phyloP scores from a whole-genome alignment of 2,888 invertebrate genomes.

The Octonoba sinensis region DNA sequence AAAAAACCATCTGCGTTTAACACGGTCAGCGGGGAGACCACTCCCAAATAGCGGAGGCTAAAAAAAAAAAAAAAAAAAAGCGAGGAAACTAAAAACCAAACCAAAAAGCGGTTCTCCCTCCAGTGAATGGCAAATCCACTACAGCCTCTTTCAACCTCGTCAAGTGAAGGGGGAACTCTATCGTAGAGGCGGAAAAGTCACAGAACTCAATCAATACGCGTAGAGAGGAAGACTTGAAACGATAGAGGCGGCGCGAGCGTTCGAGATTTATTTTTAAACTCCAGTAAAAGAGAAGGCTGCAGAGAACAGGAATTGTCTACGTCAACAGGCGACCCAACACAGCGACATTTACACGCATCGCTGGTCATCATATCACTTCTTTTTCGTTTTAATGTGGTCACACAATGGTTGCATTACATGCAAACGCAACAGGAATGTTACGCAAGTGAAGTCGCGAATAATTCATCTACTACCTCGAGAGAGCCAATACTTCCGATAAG shows the following conservation, averaged over 20 bases:
- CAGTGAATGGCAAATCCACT: slow-evolving; percentile 44
- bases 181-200: slow-evolving; percentile 51
- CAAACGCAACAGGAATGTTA: no score
- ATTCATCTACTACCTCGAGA: no score
- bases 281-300: slow-evolving; percentile 8
- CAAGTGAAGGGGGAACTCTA: slow-evolving; percentile 14
- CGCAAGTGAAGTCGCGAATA: no score
- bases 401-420: no score
- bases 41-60: background rate
- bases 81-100: background rate
- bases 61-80: background rate
- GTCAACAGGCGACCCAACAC: slow-evolving; percentile 33
- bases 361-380: no score
- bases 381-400: no score
- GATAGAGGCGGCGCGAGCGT: slow-evolving; percentile 42
- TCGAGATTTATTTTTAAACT: slow-evolving; percentile 61
- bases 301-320: slow-evolving; percentile 18
- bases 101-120: slow-evolving; percentile 4
- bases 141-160: slow-evolving; percentile 15
- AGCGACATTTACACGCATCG: no score
- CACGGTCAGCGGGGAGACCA: background rate
- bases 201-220: slow-evolving; percentile 59
- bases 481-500: no score
- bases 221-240: slow-evolving; percentile 44
- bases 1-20: background rate